Evolutionary conservation across 2,888 invertebrate genomes (phyloP), one percentile per base, ranked within the genome.

Genomic region (Kuschelorhynchus macadamiae): DNA sequence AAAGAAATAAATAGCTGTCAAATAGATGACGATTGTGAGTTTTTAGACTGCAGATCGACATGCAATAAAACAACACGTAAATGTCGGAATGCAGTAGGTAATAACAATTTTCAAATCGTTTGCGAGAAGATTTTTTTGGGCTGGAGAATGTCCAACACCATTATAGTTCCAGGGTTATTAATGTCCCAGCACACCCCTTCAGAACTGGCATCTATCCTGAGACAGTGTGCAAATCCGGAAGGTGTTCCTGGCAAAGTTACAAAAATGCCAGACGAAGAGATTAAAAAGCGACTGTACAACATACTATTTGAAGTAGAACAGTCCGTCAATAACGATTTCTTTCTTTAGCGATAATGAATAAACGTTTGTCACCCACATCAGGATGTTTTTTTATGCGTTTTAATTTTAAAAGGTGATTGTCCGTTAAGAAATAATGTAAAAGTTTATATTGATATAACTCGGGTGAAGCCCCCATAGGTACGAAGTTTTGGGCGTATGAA

Each of bases 81-180:
- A 72, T 91, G 91, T 80, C 83, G 85, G 53, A 81, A 82, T 46
- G 83, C 85, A 0, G 86, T 90, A 1, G 83, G 84, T 3, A 90
- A 90, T 77, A 89, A 89, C 76, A 91, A 91, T 80, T 80, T 91
- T 70, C 88, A 92, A 86, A 87, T 90, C 33, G 85, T 89, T 20
- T 90, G 89, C 76, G 89, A 89, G 76, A 88, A 88, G 73, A 87
- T 90, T 72, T 89, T 89, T 79, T 83, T 90, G 32, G 89, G 89
- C 0, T 89, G 89, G 89, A 85, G 87, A 20, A 83, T 88, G 76
- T 87, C 88, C 0, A 88, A 88, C 33, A 85, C 86, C 33, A 82
- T 89, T 41, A 85, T 89, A 74, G 85, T 89, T 66, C 89, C 89
- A 12, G 89, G 90, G 0, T 77, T 89, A 61, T 79, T 90, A 18